These are phyloP conservation scores for Hippopotamus amphibius DNA, from an alignment of 2,113 vertebrate species.

Conservation along the genomic window DNA sequence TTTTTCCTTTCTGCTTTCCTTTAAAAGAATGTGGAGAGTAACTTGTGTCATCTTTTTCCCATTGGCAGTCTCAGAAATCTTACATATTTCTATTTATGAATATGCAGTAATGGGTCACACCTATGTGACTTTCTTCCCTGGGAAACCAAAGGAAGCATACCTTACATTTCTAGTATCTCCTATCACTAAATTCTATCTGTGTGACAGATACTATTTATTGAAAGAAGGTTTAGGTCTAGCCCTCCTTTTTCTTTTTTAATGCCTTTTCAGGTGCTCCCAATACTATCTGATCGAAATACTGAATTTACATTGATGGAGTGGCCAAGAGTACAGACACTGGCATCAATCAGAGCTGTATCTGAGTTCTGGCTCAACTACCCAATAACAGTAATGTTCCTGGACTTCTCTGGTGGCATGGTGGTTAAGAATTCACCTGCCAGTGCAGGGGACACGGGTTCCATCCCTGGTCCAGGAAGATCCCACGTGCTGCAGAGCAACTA, in stretches of 20 bases:
- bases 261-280: not conserved
- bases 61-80: constrained; percentile 2
- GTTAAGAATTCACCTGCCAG: too few relatives aligned
- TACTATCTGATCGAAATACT: constrained; percentile 8
- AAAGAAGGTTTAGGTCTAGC: not conserved
- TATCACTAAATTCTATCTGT: constrained; percentile 62
- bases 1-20: constrained; percentile 24
- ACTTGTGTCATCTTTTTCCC: not conserved
- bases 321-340: not conserved
- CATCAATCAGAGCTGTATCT: not conserved
- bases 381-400: not conserved
- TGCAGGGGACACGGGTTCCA: too few relatives aligned
- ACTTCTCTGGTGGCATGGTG: too few relatives aligned
- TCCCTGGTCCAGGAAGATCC: too few relatives aligned
- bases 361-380: not conserved
- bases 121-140: constrained; percentile 57
- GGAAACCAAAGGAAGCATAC: not conserved
- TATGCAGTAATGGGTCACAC: constrained; percentile 48
- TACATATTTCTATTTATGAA: constrained; percentile 44
- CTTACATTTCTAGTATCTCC: constrained; percentile 3
- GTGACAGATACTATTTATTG: constrained; percentile 18
- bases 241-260: not conserved
- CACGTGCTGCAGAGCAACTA: too few relatives aligned
- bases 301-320: not conserved
- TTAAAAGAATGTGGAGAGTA: not conserved